phyloP scores from a whole-genome alignment of 2,797 vertebrate genomes.

The Rhinoraja longicauda region DNA sequence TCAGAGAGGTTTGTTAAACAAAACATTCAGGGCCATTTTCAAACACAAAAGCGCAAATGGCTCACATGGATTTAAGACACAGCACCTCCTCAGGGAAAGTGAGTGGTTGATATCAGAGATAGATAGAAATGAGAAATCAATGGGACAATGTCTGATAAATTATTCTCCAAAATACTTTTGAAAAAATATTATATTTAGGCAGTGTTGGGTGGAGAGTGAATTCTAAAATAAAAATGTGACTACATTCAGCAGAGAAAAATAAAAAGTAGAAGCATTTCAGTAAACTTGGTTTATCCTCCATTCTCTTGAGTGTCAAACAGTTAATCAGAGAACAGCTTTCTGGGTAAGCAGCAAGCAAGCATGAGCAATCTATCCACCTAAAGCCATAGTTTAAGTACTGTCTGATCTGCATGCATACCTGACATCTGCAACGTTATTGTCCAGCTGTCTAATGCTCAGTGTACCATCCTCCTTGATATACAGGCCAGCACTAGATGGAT shows the following conservation, averaged over 20 bases:
- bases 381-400: constrained; percentile 17
- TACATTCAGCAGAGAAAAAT: neutral
- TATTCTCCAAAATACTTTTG: neutral
- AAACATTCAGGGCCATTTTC: neutral
- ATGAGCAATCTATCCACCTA: constrained; percentile 32
- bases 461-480: constrained; percentile 71
- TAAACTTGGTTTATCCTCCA: neutral
- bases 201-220: neutral
- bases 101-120: neutral
- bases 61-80: neutral
- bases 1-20: too few species aligned
- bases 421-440: constrained; percentile 32
- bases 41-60: too few species aligned
- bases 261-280: neutral
- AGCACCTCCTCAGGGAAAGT: neutral
- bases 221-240: neutral
- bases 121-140: neutral
- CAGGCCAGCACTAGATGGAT: constrained; percentile 73
- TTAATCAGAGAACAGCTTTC: constrained; percentile 20
- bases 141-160: neutral
- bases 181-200: neutral
- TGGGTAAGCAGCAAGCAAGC: constrained; percentile 26
- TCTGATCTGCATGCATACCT: constrained; percentile 32
- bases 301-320: neutral
- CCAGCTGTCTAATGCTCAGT: constrained; percentile 50